A percentile compares a stretch with the other conserved stretches of the same genome.
Evolutionary conservation across 2,888 invertebrate genomes (phyloP).

Genomic region (Halictus quadricinctus): DNA sequence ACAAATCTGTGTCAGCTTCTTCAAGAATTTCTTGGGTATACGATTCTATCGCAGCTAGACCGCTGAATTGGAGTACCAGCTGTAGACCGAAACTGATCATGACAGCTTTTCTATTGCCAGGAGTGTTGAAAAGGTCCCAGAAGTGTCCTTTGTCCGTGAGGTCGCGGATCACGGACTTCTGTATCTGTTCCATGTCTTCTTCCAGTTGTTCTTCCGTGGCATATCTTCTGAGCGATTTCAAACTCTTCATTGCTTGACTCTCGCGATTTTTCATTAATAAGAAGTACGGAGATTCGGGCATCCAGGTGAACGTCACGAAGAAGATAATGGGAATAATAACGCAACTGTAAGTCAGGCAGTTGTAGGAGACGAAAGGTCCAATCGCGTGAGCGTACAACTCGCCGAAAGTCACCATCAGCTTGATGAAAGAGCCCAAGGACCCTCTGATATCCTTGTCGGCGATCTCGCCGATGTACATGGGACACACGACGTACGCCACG

Average conservation of each 20-base stretch:
- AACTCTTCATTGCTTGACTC: conserved; percentile 83
- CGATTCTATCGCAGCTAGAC: conserved; percentile 85
- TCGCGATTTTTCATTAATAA: conserved; percentile 84
- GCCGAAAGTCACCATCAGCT: conserved; percentile 80
- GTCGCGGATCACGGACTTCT: conserved; percentile 83
- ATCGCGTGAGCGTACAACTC: conserved; percentile 79
- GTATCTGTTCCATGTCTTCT: conserved; percentile 81
- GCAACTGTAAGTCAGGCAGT: conserved; percentile 80
- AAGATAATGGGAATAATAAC: conserved; percentile 83
- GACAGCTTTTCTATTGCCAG: conserved; percentile 83
- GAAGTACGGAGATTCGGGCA: conserved; percentile 87
- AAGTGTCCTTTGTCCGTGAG: conserved; percentile 84
- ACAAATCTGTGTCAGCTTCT: conserved; percentile 83
- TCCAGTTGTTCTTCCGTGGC: conserved; percentile 83
- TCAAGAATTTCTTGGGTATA: conserved; percentile 86
- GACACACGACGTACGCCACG: conserved; percentile 85
- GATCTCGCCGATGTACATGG: conserved; percentile 87
- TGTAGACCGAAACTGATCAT: conserved; percentile 83
- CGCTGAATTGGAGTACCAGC: conserved; percentile 85
- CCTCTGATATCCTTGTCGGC: conserved; percentile 86
- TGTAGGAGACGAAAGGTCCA: conserved; percentile 81
- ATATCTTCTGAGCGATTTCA: conserved; percentile 83
- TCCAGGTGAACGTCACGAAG: conserved; percentile 83
- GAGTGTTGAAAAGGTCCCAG: conserved; percentile 83
- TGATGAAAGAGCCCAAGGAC: conserved; percentile 77